Evolutionary conservation across 2,113 vertebrate genomes (phyloP), one percentile per base, ranked within the genome.

Genomic region (Ameiurus melas): DNA sequence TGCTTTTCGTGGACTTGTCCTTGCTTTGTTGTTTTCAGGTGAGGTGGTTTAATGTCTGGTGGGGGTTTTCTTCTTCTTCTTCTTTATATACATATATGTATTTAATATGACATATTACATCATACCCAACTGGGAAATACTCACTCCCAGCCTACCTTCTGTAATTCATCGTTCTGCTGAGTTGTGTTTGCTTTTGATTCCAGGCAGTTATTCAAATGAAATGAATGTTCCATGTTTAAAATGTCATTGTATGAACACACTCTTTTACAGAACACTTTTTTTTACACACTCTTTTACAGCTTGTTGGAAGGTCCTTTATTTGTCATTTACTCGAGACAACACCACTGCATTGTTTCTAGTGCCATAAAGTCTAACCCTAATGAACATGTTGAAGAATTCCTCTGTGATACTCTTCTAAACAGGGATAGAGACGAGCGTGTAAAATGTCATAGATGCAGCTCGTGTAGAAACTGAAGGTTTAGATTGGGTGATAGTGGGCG

Each of bases 11-110:
- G 79, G 62, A n/a, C n/a, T 91, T 89, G 75, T 88, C 9, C 60
- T 89, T 53, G 47, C 66, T 47, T 14, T 89, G 9, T 66, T 89
- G 64, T 66, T 36, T 86, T 83, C 80, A 88, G 91, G 91, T 89
- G 73, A 57, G 39, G 25, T 66, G 6, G 3, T 36, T 70, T 57
- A 51, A 77, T 70, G 25, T 30, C 10, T 19, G 12, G 30, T 51
- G 0, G 7, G 30, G 51, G 0, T 47, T 68, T 17, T 43, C 1
- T 60, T 75, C 7, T 85, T 57, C 13, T n/a, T 84, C 12, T 77
- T 9, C n/a, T n/a, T n/a, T n/a, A n/a, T n/a, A n/a, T n/a, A n/a
- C n/a, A n/a, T 55, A 25, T 60, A 10, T 71, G 22, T 77, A 17
- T 57, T 4, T 57, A 57, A 25, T 58, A 25, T 58, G 9, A 58